Evolutionary conservation across 2,888 invertebrate species (phyloP).

Genomic region (Hirudinaria manillensis): DNA sequence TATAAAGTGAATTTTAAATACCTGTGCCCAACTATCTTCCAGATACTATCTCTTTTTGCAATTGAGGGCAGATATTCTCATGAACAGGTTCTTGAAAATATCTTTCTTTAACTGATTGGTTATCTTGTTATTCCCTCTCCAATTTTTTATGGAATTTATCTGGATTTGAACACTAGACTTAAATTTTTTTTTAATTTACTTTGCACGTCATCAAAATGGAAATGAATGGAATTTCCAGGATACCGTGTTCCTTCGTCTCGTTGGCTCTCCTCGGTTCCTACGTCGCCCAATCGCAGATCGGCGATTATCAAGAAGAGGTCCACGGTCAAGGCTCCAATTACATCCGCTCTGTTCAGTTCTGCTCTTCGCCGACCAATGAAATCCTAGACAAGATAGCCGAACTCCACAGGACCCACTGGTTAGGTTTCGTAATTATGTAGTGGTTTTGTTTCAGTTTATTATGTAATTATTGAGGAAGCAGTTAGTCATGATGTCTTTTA

Average conservation of each 20-base stretch:
- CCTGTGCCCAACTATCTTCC: not conserved
- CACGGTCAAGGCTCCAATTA: constrained; percentile 65
- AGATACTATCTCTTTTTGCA: constrained; percentile 1
- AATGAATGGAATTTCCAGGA: constrained; percentile 60
- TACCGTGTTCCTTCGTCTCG: constrained; percentile 93
- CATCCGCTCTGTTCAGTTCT: constrained; percentile 83
- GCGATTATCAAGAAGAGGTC: constrained; percentile 71
- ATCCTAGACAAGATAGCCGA: constrained; percentile 89
- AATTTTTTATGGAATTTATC: not conserved
- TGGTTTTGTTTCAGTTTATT: constrained; percentile 26
- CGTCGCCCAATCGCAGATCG: constrained; percentile 88
- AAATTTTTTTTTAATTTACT: not conserved
- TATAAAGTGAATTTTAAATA: no score
- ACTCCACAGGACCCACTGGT: constrained; percentile 75
- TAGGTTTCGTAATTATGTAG: not conserved
- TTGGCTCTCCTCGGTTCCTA: constrained; percentile 87
- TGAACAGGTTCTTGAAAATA: not conserved
- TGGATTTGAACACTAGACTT: not conserved
- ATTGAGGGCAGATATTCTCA: not conserved
- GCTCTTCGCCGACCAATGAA: constrained; percentile 81
- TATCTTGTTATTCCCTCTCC: no score
- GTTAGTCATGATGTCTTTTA: not conserved
- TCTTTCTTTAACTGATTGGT: no score
- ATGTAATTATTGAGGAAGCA: not conserved
- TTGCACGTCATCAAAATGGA: not conserved